Evolutionary conservation across 2,888 invertebrate genomes (phyloP).

Genomic region (Scaptomyza cyrtandrae): DNA sequence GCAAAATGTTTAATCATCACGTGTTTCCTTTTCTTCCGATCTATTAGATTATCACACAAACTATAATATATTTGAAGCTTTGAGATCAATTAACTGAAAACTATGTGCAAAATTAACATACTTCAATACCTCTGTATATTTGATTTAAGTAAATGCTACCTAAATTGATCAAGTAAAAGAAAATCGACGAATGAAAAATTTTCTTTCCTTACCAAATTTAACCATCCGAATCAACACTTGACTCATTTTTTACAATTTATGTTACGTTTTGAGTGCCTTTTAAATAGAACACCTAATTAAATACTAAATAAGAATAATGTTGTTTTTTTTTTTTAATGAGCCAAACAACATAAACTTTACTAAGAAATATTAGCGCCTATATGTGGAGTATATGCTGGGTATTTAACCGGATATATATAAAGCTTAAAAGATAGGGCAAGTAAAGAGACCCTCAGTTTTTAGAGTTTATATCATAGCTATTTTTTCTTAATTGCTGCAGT

Average conservation of each 20-base stretch:
- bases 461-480: constrained; percentile 20
- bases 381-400: not conserved
- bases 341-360: not conserved
- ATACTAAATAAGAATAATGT: not conserved
- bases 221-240: too few species aligned
- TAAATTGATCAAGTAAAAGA: too few species aligned
- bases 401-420: not conserved
- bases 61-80: too few species aligned
- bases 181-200: too few species aligned
- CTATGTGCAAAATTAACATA: too few species aligned
- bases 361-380: not conserved
- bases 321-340: not conserved
- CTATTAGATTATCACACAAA: too few species aligned
- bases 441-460: constrained; percentile 1
- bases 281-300: not conserved
- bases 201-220: not conserved
- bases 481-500: constrained; percentile 40
- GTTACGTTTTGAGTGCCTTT: not conserved
- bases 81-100: too few species aligned
- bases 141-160: too few species aligned
- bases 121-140: too few species aligned
- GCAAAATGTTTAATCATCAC: not conserved
- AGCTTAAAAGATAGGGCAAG: not conserved
- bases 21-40: not conserved
- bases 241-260: not conserved